Evolutionary conservation across 2,113 vertebrate genomes (phyloP).

Genomic region (Rhadina sibilatrix): DNA sequence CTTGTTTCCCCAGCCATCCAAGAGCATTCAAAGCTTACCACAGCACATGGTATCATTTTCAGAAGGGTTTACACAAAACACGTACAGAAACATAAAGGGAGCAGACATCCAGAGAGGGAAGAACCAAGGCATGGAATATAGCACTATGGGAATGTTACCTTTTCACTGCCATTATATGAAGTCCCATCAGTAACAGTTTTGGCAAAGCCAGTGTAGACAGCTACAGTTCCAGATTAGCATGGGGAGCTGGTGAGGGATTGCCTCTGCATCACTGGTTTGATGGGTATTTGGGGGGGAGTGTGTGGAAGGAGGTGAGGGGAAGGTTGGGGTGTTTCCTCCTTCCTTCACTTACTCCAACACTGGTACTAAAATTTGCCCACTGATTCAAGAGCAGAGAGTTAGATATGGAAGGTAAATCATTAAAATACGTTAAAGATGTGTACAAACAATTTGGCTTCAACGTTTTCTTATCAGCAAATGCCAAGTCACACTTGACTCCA

Average conservation of each 20-base stretch:
- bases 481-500: not conserved
- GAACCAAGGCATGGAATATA: not conserved
- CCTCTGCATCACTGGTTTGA: not conserved
- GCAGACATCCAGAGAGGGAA: not conserved
- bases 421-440: not conserved
- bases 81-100: not conserved
- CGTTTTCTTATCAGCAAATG: not conserved
- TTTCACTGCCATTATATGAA: not conserved
- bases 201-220: not conserved
- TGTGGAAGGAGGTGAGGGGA: accelerated
- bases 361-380: not conserved
- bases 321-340: not conserved
- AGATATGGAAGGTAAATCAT: not conserved
- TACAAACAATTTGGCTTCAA: not conserved
- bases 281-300: accelerated
- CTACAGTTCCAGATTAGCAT: not conserved
- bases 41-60: not conserved
- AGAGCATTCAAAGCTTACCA: not conserved
- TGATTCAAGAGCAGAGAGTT: not conserved
- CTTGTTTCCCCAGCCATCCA: not conserved
- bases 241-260: not conserved
- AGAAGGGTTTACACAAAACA: not conserved
- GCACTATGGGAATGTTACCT: not conserved
- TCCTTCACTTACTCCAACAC: not conserved
- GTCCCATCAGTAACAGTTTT: not conserved